Percentiles rank a stretch among this genome's conserved stretches.
These are phyloP conservation scores for Nannoperca obscura DNA, from an alignment of 2,797 vertebrate genomes.

Conservation along the genomic window DNA sequence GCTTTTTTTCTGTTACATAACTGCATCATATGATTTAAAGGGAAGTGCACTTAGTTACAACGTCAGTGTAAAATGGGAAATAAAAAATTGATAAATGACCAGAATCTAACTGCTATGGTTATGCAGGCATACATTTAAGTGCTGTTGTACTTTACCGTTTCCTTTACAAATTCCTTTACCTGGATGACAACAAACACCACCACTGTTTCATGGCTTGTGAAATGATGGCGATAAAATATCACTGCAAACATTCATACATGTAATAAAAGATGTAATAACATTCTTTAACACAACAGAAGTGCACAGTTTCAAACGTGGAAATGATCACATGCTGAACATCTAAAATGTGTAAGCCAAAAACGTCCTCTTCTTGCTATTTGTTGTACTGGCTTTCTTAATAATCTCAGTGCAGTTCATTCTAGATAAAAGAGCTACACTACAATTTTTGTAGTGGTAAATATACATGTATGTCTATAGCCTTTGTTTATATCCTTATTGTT, in stretches of 20 bases:
- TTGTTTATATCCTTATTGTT: background rate
- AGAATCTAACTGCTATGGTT: background rate
- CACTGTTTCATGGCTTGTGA: background rate
- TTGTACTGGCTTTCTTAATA: background rate
- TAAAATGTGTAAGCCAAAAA: background rate
- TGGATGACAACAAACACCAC: background rate
- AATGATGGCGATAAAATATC: background rate
- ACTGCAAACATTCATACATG: background rate
- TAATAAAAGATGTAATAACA: background rate
- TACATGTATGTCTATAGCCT: too few relatives aligned
- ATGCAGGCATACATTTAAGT: background rate
- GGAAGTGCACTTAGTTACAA: background rate
- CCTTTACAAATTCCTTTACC: background rate
- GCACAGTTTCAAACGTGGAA: background rate
- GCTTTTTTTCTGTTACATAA: constrained; percentile 24
- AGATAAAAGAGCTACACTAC: background rate
- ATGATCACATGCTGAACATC: background rate
- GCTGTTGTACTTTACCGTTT: background rate
- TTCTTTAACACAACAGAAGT: background rate
- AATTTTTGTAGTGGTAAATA: background rate
- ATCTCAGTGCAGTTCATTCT: background rate
- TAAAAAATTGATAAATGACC: background rate
- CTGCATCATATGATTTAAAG: constrained; percentile 29
- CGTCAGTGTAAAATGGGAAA: background rate
- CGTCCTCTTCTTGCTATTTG: background rate